phyloP scores from a whole-genome alignment of 2,888 invertebrate genomes.

The Calameuta pallipes region DNA sequence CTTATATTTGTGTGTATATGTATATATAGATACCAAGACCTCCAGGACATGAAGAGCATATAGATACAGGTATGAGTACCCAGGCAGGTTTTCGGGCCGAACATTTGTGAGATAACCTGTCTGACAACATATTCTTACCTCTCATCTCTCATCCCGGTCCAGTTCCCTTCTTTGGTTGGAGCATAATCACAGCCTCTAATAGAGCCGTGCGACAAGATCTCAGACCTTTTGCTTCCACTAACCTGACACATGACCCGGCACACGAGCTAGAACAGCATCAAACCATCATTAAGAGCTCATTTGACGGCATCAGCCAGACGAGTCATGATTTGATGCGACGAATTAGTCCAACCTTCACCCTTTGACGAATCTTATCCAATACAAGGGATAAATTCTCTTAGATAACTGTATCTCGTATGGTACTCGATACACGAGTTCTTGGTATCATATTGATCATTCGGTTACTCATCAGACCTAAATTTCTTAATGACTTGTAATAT shows the following conservation, averaged over 20 bases:
- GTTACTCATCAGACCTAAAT: neutral
- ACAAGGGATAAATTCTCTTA: neutral
- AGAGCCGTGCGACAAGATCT: slow-evolving; percentile 20
- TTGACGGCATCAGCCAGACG: neutral
- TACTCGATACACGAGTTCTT: neutral
- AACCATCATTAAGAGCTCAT: neutral
- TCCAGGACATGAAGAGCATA: neutral
- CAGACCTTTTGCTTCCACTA: slow-evolving; percentile 33
- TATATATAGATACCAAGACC: neutral
- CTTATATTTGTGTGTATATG: slow-evolving; percentile 42
- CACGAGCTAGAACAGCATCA: neutral
- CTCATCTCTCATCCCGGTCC: slow-evolving; percentile 36
- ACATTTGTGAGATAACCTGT: slow-evolving; percentile 50
- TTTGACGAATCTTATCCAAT: neutral
- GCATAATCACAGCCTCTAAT: slow-evolving; percentile 10
- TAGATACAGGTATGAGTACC: slow-evolving; percentile 27
- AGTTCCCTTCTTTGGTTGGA: slow-evolving; percentile 34
- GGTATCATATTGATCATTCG: neutral
- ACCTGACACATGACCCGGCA: slow-evolving; percentile 32
- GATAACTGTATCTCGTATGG: neutral
- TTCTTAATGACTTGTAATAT: neutral
- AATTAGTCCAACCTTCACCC: neutral
- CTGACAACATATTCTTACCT: slow-evolving; percentile 43
- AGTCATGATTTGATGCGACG: neutral
- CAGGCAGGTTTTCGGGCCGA: slow-evolving; percentile 43